phyloP scores from a whole-genome alignment of 2,888 invertebrate species.

The Limnephilus lunatus region DNA sequence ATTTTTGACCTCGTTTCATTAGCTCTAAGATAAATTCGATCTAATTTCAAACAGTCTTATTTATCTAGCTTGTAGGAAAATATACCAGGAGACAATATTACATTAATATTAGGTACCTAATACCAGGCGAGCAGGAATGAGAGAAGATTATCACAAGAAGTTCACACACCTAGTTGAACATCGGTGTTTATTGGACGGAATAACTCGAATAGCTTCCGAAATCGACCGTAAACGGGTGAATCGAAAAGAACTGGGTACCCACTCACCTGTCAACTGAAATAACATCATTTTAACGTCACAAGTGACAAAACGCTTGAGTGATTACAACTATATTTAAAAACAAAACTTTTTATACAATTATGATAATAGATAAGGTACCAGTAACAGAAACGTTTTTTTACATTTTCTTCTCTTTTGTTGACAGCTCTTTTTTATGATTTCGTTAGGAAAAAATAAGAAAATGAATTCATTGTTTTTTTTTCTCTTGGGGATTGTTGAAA shows the following conservation, averaged over 20 bases:
- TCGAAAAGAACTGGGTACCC: neutral
- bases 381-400: neutral
- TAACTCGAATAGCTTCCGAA: conserved; percentile 26
- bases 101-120: neutral
- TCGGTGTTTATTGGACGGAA: conserved; percentile 16
- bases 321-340: neutral
- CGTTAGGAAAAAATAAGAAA: neutral
- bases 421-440: neutral
- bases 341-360: neutral
- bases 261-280: neutral
- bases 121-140: neutral
- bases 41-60: neutral
- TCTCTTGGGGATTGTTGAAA: neutral
- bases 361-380: neutral
- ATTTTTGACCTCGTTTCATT: neutral
- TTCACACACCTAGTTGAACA: conserved; percentile 14
- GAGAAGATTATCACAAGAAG: neutral
- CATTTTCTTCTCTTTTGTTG: neutral
- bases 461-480: neutral
- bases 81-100: neutral
- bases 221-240: conserved; percentile 41
- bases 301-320: neutral
- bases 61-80: neutral
- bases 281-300: conserved; percentile 12
- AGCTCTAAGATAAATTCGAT: neutral